Conservation (phyloP, 2,113 vertebrate genomes). For the Strigops habroptila region DNA sequence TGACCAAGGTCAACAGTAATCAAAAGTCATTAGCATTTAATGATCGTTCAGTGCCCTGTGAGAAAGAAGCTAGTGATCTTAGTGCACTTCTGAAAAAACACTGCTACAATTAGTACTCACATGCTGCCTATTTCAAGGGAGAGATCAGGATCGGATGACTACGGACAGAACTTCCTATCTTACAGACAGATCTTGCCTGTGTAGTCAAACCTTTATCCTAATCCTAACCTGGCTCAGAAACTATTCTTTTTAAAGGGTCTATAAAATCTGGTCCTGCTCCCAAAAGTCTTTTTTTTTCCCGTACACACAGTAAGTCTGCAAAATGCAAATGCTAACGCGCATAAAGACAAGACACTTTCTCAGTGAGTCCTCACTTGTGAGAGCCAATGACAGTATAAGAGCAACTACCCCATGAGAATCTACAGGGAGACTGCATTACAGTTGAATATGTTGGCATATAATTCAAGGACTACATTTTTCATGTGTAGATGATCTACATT, state of each 20-base stretch:
- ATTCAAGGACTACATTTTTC: background rate
- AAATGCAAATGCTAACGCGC: background rate
- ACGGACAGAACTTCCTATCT: background rate
- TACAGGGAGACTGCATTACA: background rate
- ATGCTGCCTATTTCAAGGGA: background rate
- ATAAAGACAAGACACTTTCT: background rate
- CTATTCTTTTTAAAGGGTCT: background rate
- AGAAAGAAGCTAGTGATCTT: slow-evolving; percentile 47
- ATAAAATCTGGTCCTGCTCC: background rate
- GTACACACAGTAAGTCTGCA: background rate
- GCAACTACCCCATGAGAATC: background rate
- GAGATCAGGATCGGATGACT: background rate
- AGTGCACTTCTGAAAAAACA: background rate
- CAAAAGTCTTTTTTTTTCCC: background rate
- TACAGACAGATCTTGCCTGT: background rate
- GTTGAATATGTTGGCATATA: background rate
- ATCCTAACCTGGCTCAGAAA: background rate
- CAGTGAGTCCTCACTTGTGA: background rate
- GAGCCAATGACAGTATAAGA: background rate
- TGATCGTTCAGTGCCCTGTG: slow-evolving; percentile 31
- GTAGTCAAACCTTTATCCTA: background rate
- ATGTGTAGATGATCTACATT: background rate
- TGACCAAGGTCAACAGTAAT: slow-evolving; percentile 63
- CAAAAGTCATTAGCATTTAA: slow-evolving; percentile 70
- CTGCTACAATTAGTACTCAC: slow-evolving; percentile 17